Base-by-base conservation (phyloP, 2,888 invertebrate species). In the Drosophila paramelanica region DNA sequence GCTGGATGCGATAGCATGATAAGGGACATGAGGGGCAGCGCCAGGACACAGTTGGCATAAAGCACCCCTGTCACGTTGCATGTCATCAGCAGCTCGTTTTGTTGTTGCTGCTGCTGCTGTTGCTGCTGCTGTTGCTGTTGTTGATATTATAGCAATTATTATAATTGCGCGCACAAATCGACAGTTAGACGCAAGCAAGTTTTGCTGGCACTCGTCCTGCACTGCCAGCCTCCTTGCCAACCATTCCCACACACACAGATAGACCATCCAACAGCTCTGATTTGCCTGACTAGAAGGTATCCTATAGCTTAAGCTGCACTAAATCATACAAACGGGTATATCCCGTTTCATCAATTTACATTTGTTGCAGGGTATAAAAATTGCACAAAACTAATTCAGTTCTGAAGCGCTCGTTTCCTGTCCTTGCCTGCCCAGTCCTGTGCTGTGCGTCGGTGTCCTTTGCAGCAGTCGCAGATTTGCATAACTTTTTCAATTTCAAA, bases 401-500 rank as follows among this genome's bases (percentile, higher is more conserved):
- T 88, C 79, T 79, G 67, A 71, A 77, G 73, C 60, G 58, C 78
- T 77, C 76, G 74, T 70, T 88, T 84, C 72, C 81, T 80, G 80
- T 55, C 52, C 67, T 52, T 53, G 51, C 81, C 77, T 77, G 73
- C 55, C 67, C 27, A 66, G 85, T 84, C 72, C 81, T 79, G 78
- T 55, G 49, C 68, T 56, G 78, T 55, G 49, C 68, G 52, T 46
- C 55, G 76, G 77, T 79, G 74, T 58, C 67, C 36, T 36, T 5
- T 36, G 36, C 36, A 50, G 11, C 58, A 58, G 58, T 66, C 45
- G 31, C 60, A 70, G 81, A 85, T 85, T 85, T 85, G 88, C 85
- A 85, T 85, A 85, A 85, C 88, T 85, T 85, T 85, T 85, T 85
- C 88, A 88, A 85, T 85, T 85, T 85, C 67, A 86, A 83, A 81